Evolutionary conservation across 2,797 vertebrate species (phyloP).

Genomic region (Helostoma temminkii): DNA sequence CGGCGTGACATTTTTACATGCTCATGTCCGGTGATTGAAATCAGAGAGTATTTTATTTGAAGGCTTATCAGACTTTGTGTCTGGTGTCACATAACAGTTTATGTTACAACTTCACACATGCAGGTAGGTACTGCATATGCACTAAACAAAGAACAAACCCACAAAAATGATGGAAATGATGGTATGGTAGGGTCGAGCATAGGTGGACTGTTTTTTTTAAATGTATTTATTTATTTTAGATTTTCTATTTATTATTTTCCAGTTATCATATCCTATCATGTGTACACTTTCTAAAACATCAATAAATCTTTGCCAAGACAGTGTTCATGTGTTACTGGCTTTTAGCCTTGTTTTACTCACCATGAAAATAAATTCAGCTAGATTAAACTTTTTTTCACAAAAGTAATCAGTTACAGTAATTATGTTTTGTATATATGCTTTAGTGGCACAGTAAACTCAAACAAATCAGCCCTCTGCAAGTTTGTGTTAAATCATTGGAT

Average conservation of each 20-base stretch:
- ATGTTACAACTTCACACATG: constrained; percentile 18
- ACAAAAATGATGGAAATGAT: neutral
- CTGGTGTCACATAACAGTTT: constrained; percentile 46
- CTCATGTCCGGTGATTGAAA: constrained; percentile 54
- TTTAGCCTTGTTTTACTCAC: no score
- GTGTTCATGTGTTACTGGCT: no score
- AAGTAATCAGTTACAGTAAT: no score
- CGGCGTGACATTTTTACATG: constrained; percentile 39
- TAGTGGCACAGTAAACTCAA: no score
- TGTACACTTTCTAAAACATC: no score
- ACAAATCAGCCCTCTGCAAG: no score
- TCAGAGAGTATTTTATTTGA: constrained; percentile 37
- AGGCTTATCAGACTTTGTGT: constrained; percentile 43
- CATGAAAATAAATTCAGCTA: no score
- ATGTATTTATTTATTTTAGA: neutral
- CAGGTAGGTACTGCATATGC: constrained; percentile 11
- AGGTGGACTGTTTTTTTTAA: neutral
- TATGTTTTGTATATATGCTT: no score
- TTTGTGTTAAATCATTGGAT: no score
- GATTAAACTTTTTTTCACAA: no score
- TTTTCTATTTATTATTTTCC: neutral
- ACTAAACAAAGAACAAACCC: constrained; percentile 7
- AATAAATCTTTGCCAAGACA: no score
- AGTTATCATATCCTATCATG: no score
- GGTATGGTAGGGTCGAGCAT: neutral